phyloP scores from a whole-genome alignment of 2,888 invertebrate species.

The Crossocerus cetratus region DNA sequence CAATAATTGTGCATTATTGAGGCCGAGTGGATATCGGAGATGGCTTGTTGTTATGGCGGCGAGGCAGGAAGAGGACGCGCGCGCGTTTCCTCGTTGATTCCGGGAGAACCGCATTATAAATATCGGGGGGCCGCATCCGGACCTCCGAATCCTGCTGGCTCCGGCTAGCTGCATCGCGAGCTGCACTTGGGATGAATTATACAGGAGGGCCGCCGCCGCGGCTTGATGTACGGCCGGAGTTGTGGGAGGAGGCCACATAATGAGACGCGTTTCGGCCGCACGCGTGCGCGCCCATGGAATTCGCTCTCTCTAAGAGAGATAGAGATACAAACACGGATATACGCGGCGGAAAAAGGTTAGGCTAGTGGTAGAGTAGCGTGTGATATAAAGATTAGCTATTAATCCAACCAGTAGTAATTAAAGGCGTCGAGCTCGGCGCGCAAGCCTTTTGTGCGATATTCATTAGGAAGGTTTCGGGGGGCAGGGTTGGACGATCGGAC shows the following conservation, averaged over 20 bases:
- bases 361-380: no score
- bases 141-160: not conserved
- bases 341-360: no score
- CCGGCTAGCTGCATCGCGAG: not conserved
- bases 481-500: no score
- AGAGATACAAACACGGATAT: no score
- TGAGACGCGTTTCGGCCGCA: constrained; percentile 45
- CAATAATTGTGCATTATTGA: no score
- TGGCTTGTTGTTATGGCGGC: no score
- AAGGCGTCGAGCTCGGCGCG: constrained; percentile 13
- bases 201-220: constrained; percentile 11
- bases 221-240: constrained; percentile 34
- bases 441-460: constrained; percentile 42
- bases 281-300: no score
- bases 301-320: no score
- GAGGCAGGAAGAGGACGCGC: no score
- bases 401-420: constrained; percentile 55
- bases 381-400: constrained; percentile 28
- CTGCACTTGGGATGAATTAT: constrained; percentile 31
- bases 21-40: not conserved
- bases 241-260: constrained; percentile 21
- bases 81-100: not conserved
- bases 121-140: constrained; percentile 3
- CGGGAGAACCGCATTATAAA: constrained; percentile 9
- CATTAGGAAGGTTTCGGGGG: constrained; percentile 28